Conservation (phyloP, 2,797 vertebrate species). For the Girardinus metallicus region DNA sequence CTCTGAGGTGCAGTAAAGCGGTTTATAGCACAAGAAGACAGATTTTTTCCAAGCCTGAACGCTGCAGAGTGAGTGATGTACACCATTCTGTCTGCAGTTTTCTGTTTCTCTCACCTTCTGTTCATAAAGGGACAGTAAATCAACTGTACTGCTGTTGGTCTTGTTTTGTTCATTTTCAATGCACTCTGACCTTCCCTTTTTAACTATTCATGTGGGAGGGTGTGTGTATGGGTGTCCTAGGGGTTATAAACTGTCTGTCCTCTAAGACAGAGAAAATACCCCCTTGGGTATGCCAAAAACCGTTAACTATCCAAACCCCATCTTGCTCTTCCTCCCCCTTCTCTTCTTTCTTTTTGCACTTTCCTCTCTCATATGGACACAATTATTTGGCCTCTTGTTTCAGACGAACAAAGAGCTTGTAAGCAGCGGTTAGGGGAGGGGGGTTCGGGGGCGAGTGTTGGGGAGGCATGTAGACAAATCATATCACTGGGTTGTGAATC, state of each 20-base stretch:
- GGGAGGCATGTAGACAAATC: slow-evolving; percentile 52
- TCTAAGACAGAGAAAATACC: slow-evolving; percentile 53
- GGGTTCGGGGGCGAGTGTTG: not conserved
- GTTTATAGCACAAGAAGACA: slow-evolving; percentile 23
- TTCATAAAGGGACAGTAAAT: slow-evolving; percentile 34
- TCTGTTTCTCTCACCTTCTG: slow-evolving; percentile 5
- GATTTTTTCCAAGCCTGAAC: slow-evolving; percentile 19
- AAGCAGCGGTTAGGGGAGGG: slow-evolving; percentile 43
- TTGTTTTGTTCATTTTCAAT: slow-evolving; percentile 51
- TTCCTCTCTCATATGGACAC: slow-evolving; percentile 72
- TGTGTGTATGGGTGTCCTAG: slow-evolving; percentile 29
- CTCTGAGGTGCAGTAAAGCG: slow-evolving; percentile 10
- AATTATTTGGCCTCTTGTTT: slow-evolving; percentile 71
- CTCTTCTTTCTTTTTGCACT: slow-evolving; percentile 17
- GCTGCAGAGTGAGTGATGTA: slow-evolving; percentile 19
- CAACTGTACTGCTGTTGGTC: slow-evolving; percentile 39
- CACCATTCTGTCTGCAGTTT: slow-evolving; percentile 22
- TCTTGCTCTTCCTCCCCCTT: slow-evolving; percentile 25
- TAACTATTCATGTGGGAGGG: slow-evolving; percentile 40
- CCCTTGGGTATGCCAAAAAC: slow-evolving; percentile 52
- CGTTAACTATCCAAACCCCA: slow-evolving; percentile 68
- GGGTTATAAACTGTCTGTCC: slow-evolving; percentile 53
- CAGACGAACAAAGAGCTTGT: slow-evolving; percentile 67
- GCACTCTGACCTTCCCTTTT: slow-evolving; percentile 60
- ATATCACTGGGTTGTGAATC: slow-evolving; percentile 61